A percentile compares a stretch with the other conserved stretches of the same genome.
Conservation (phyloP, 2,113 vertebrate species). For the Helogale parvula region DNA sequence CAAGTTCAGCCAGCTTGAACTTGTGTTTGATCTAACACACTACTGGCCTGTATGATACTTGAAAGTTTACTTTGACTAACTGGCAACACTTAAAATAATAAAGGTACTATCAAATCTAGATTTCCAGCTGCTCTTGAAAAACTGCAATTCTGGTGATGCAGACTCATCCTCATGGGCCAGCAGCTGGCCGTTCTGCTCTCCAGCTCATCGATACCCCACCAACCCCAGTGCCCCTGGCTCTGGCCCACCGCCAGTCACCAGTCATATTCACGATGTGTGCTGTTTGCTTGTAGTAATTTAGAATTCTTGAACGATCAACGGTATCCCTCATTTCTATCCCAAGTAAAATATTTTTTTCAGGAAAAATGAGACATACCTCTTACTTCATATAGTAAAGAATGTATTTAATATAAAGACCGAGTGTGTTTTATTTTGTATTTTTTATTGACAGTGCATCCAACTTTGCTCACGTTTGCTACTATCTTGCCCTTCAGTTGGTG, state of each 20-base stretch:
- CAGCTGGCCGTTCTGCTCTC: not conserved
- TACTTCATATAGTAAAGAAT: not conserved
- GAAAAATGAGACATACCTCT: not conserved
- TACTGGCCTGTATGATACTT: not conserved
- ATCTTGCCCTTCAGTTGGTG: not conserved
- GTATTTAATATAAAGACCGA: not conserved
- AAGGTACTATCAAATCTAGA: not conserved
- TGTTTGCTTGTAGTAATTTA: not conserved
- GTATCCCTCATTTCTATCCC: not conserved
- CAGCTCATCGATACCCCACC: not conserved
- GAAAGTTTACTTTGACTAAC: not conserved
- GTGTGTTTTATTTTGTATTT: not conserved
- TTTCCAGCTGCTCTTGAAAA: not conserved
- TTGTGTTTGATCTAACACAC: not conserved
- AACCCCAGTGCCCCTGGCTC: accelerated
- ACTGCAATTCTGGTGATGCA: accelerated
- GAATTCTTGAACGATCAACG: not conserved
- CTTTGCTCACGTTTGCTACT: not conserved
- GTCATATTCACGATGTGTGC: too few relatives aligned
- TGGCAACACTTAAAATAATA: not conserved
- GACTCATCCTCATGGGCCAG: too few relatives aligned
- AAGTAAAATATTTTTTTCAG: not conserved
- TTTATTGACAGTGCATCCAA: not conserved
- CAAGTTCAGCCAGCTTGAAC: not conserved
- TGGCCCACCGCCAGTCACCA: not conserved